Base-by-base conservation (phyloP, 2,113 vertebrate species). In the Tetrax tetrax region DNA sequence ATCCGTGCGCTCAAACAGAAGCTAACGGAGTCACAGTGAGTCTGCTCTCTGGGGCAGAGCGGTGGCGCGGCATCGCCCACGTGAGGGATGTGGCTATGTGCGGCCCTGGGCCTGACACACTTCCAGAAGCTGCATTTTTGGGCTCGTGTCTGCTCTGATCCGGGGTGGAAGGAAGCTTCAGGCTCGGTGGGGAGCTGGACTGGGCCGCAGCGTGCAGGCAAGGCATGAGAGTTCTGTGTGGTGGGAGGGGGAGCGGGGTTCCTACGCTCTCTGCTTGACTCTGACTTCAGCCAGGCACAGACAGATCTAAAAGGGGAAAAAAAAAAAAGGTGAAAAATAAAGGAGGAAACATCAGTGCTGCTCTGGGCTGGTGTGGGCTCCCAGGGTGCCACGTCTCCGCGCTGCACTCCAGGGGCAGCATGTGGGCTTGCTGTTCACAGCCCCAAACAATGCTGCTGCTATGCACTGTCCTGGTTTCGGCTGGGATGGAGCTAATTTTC, bases 11-110 rank as follows among this genome's bases (percentile, higher is more conserved):
- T 99, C 87, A 98, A 96, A 78, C 97, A 98, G 97, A 99, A 99
- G 93, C 95, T 99, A 31, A 97, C 97, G 1, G 98, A 99, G 70
- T 97, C 98, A 27, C 99, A 98, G 99, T 99, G 97, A 97, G 99
- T 98, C 29, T 7, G 59, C n/a, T 57, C 10, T 2, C 27, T 15
- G 25, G 23, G 38, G 38, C 43, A 43, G 82, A 24, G 50, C 28
- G 12, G 41, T 21, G 24, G 48, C 64, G 28, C 50, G 5, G 56
- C 7, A 0, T 10, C 20, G 61, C 37, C 25, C 31, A 1, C 0
- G 7, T 12, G 63, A 75, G 81, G 50, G 38, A 37, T 0, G 5
- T 19, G 48, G 22, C 22, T 41, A 2, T 4, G 29, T 6, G 23
- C 74, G n/a, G 37, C 48, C 48, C 68, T 14, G 76, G 53, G 12